Evolutionary conservation across 2,113 vertebrate species (phyloP).

Genomic region (Piaya cayana): DNA sequence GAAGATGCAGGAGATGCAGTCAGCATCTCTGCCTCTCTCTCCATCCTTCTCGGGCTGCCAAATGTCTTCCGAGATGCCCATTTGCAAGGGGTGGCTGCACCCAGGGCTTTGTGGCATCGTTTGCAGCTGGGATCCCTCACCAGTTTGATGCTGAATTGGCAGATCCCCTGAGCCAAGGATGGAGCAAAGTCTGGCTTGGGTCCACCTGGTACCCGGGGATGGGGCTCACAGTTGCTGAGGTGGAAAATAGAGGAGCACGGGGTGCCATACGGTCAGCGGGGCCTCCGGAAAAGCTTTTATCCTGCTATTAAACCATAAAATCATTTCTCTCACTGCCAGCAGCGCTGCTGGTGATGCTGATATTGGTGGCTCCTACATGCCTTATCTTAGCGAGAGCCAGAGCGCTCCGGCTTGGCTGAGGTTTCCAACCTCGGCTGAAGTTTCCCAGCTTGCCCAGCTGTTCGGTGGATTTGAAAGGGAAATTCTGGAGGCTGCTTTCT

Average conservation of each 20-base stretch:
- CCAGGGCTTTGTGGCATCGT: rapidly evolving
- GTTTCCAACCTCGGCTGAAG: rapidly evolving
- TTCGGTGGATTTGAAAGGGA: rapidly evolving
- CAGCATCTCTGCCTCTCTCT: background rate
- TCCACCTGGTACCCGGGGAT: too few relatives aligned
- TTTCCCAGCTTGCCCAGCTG: rapidly evolving
- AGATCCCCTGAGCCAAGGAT: too few relatives aligned
- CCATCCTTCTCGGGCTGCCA: background rate
- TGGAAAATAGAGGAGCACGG: rapidly evolving
- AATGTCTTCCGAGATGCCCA: rapidly evolving
- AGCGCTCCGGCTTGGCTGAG: rapidly evolving
- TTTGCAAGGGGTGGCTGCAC: background rate
- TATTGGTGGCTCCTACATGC: rapidly evolving
- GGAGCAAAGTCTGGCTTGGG: background rate
- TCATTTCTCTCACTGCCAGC: background rate
- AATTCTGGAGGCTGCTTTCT: background rate
- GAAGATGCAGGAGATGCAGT: too few relatives aligned
- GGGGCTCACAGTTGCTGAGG: rapidly evolving
- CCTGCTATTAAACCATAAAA: background rate
- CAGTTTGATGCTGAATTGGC: rapidly evolving
- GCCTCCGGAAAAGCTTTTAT: background rate
- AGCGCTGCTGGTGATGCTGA: rapidly evolving
- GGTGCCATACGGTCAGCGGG: rapidly evolving
- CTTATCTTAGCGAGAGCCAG: background rate
- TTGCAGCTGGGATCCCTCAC: background rate